Evolutionary conservation across 1,140 invertebrate species (phyloP), one percentile per base, ranked within the genome.

Genomic region (Diploscapter pachys): DNA sequence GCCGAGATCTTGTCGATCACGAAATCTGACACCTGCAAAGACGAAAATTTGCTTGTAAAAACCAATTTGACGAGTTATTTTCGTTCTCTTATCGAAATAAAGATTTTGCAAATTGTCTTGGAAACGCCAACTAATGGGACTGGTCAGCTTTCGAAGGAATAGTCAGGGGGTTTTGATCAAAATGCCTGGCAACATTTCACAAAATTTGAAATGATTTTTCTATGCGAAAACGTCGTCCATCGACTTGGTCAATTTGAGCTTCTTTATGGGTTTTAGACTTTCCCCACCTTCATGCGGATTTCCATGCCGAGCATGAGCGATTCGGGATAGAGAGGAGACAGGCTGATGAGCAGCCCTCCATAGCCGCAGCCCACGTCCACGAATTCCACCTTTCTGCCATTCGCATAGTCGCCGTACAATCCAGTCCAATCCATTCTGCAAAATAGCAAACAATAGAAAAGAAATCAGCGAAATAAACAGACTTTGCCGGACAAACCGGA

Each of bases 351-450:
- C 55, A 99, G 88, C 50, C 97, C 97, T 56, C 97, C 97, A 89
- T 99, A 99, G 11, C 97, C 96, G 89, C 97, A 99, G 2, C 97
- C 97, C 84, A 99, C 91, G 87, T 99, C 97, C 9, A 92, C 91
- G 90, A 97, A 97, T 86, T 97, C 91, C 0, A 98, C 93, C 83
- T 87, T 82, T 68, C 88, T 87, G 5, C 79, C 73, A 13, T 80
- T 57, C 65, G 87, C 88, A 77, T 84, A 86, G 55, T 87, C 87
- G 13, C 94, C 93, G 88, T 94, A 98, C 53, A 92, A 87, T 52
- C 86, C 79, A 65, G 88, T 86, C 91, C 90, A 91, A 86, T 94
- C 91, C 92, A 98, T 92, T 48, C 92, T 91, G 88, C 85, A 89
- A 91, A 76, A 5, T 62, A 56, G n/a, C 6, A 59, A 3, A 70